These are phyloP conservation scores for Netelia fuscicornis DNA, from an alignment of 2,888 invertebrate genomes.

Conservation along the genomic window DNA sequence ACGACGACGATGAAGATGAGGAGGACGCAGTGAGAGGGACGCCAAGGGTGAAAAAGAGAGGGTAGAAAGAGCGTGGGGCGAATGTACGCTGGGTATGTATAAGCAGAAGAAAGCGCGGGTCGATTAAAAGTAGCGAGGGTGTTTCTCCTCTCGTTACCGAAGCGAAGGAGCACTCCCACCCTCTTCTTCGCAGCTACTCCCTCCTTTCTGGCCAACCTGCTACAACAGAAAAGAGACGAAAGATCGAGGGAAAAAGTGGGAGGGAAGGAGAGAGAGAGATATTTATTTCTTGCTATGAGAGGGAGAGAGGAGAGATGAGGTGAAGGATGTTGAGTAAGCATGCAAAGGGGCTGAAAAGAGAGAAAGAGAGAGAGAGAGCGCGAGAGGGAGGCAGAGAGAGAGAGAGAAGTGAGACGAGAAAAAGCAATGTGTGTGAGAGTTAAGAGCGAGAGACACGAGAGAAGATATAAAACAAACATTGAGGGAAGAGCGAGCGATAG, in stretches of 20 bases:
- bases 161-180: conserved; percentile 74
- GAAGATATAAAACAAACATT: conserved; percentile 73
- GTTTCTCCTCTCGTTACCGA: conserved; percentile 85
- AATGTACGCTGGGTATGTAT: conserved; percentile 82
- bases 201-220: background rate
- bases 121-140: conserved; percentile 85
- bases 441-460: conserved; percentile 66
- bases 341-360: conserved; percentile 56
- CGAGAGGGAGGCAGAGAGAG: conserved; percentile 63
- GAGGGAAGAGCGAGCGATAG: conserved; percentile 67
- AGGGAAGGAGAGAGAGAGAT: conserved; percentile 67
- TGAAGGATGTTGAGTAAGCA: conserved; percentile 67
- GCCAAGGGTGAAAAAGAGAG: conserved; percentile 48
- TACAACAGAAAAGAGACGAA: conserved; percentile 41
- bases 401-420: conserved; percentile 39
- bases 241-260: conserved; percentile 66
- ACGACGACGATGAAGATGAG: no score
- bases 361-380: conserved; percentile 63
- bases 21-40: background rate
- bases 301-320: conserved; percentile 68
- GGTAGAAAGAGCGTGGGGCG: conserved; percentile 71
- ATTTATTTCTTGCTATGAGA: no score
- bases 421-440: conserved; percentile 55
- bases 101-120: conserved; percentile 85
- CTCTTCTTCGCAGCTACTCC: conserved; percentile 6